Percentiles rank a stretch among this genome's conserved stretches.
These are phyloP conservation scores for Rhamnusium bicolor DNA, from an alignment of 2,888 invertebrate genomes.

Conservation along the genomic window DNA sequence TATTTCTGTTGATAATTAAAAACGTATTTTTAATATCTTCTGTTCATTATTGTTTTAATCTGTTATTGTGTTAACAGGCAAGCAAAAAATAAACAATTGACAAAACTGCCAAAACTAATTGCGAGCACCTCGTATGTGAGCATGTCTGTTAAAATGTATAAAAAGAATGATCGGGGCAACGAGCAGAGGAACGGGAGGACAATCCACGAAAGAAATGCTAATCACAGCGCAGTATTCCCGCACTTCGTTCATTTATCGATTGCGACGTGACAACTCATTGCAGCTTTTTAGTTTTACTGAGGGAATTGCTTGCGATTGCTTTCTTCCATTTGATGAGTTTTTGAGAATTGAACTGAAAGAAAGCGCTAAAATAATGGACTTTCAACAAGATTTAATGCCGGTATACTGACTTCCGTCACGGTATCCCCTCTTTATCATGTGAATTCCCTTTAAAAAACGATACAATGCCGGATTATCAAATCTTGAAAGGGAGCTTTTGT, in stretches of 20 bases:
- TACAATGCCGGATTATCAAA: constrained; percentile 9
- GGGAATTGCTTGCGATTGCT: constrained; percentile 60
- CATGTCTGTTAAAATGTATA: constrained; percentile 31
- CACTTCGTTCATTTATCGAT: constrained; percentile 65
- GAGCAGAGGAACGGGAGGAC: constrained; percentile 41
- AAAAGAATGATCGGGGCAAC: constrained; percentile 25
- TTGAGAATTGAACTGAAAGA: constrained; percentile 53
- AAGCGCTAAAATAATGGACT: constrained; percentile 58
- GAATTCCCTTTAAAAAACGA: constrained; percentile 20
- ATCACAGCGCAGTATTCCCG: constrained; percentile 62
- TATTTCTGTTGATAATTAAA: too few species aligned
- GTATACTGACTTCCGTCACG: constrained; percentile 25
- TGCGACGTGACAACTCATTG: constrained; percentile 65
- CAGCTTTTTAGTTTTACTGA: constrained; percentile 64
- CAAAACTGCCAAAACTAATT: too few species aligned
- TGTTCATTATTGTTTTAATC: too few species aligned
- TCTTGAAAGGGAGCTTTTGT: not conserved
- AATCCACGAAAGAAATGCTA: constrained; percentile 63
- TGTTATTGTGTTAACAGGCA: too few species aligned
- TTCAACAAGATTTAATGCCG: constrained; percentile 55
- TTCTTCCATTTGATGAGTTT: constrained; percentile 62
- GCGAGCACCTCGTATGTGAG: constrained; percentile 40
- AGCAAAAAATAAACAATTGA: too few species aligned
- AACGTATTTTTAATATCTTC: too few species aligned
- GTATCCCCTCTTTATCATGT: constrained; percentile 7